These are phyloP conservation scores for Macquaria australasica DNA, from an alignment of 2,113 vertebrate species.

Conservation along the genomic window DNA sequence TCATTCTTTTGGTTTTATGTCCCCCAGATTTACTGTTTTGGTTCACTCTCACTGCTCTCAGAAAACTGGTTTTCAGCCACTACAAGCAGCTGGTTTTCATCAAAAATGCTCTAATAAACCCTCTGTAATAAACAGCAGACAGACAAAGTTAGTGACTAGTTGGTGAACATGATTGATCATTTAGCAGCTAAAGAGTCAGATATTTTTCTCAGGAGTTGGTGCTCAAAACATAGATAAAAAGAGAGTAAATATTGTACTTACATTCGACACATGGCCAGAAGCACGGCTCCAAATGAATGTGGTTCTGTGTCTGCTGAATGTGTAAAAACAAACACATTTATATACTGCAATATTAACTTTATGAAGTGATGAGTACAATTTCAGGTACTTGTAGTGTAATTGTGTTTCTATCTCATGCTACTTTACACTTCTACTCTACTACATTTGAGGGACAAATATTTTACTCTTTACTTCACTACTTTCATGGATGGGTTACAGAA, in stretches of 20 bases:
- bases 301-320: no score
- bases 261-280: no score
- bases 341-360: no score
- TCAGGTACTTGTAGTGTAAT: no score
- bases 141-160: background rate
- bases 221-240: no score
- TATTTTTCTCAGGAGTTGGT: no score
- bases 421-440: no score
- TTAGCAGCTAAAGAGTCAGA: background rate
- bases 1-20: background rate
- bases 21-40: background rate
- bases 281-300: no score
- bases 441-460: background rate
- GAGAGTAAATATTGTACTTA: no score
- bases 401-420: no score
- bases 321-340: no score
- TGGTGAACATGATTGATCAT: background rate
- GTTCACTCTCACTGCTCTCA: background rate
- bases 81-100: background rate
- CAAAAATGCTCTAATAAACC: background rate
- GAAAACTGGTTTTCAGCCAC: background rate
- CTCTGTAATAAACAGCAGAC: background rate
- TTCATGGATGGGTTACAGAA: background rate
- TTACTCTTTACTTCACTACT: background rate
- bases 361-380: no score